A percentile compares a stretch with the other conserved stretches of the same genome.
phyloP scores from a whole-genome alignment of 2,113 vertebrate genomes.

The Scophthalmus maximus region DNA sequence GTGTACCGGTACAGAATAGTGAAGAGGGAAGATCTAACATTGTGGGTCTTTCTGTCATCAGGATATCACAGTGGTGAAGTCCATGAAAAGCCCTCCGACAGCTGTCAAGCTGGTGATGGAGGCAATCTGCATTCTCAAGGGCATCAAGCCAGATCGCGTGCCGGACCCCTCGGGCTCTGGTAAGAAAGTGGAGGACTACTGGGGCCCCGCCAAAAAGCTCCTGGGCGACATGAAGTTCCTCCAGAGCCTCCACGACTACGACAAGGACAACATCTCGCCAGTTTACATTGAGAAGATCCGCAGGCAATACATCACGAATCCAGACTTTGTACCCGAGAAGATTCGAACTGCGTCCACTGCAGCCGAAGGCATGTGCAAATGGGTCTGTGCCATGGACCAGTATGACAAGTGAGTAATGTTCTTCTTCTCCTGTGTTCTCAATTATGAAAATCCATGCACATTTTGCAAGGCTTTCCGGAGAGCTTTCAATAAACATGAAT shows the following conservation, averaged over 20 bases:
- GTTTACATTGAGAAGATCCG: constrained; percentile 87
- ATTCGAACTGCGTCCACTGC: constrained; percentile 90
- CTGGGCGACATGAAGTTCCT: constrained; percentile 91
- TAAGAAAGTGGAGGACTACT: constrained; percentile 92
- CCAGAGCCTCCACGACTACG: constrained; percentile 91
- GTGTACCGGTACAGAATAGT: not conserved
- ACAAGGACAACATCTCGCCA: constrained; percentile 91
- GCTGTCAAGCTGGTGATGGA: constrained; percentile 95
- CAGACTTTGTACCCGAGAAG: constrained; percentile 93
- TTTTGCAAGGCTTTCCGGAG: no score
- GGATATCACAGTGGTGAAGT: constrained; percentile 95
- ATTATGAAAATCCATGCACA: no score
- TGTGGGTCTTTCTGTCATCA: constrained; percentile 56
- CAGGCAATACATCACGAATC: constrained; percentile 91
- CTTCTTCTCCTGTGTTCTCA: not conserved
- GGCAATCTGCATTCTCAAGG: constrained; percentile 93
- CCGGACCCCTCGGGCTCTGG: constrained; percentile 88
- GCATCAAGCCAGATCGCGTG: constrained; percentile 90
- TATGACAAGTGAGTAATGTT: constrained; percentile 85
- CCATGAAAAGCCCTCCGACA: constrained; percentile 92
- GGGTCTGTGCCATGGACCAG: constrained; percentile 91
- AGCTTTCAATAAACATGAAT: no score
- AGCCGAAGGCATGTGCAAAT: constrained; percentile 92
- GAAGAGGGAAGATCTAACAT: not conserved
- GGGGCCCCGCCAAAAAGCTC: constrained; percentile 92